Percentiles rank a stretch among this genome's conserved stretches.
Conservation (phyloP, 2,113 vertebrate species). For the Semnopithecus entellus region DNA sequence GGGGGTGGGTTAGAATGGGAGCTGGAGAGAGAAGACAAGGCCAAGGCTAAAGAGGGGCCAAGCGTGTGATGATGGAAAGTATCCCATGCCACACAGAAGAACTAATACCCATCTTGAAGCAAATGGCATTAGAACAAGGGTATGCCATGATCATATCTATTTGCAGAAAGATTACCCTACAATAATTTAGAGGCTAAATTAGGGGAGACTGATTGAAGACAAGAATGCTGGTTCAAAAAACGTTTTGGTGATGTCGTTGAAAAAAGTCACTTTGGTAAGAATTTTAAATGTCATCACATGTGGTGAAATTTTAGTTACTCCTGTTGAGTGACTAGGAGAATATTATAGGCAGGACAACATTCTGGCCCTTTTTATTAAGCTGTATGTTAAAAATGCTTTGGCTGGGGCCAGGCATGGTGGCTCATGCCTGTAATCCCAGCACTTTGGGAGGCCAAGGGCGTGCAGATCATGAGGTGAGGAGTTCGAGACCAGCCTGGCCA, state of each 20-base stretch:
- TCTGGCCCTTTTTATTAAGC: neutral
- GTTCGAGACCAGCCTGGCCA: too few relatives aligned
- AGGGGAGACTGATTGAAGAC: neutral
- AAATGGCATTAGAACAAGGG: neutral
- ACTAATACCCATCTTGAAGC: neutral
- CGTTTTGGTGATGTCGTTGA: neutral
- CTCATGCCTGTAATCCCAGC: too few relatives aligned
- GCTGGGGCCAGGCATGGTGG: neutral
- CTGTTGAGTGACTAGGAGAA: neutral
- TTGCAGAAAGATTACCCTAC: neutral
- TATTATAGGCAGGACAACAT: neutral
- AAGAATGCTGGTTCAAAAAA: neutral
- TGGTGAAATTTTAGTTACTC: neutral
- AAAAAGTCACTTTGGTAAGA: neutral
- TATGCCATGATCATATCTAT: neutral
- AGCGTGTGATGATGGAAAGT: neutral
- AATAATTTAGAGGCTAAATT: neutral
- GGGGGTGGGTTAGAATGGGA: neutral
- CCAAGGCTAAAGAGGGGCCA: neutral
- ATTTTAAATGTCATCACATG: slow-evolving; percentile 6
- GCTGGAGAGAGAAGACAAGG: neutral
- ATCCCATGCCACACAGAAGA: neutral
- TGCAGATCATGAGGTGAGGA: too few relatives aligned
- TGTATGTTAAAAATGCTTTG: neutral
- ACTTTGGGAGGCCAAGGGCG: too few relatives aligned